phyloP scores from a whole-genome alignment of 1,140 invertebrate genomes.

The Acromyrmex echinatior region DNA sequence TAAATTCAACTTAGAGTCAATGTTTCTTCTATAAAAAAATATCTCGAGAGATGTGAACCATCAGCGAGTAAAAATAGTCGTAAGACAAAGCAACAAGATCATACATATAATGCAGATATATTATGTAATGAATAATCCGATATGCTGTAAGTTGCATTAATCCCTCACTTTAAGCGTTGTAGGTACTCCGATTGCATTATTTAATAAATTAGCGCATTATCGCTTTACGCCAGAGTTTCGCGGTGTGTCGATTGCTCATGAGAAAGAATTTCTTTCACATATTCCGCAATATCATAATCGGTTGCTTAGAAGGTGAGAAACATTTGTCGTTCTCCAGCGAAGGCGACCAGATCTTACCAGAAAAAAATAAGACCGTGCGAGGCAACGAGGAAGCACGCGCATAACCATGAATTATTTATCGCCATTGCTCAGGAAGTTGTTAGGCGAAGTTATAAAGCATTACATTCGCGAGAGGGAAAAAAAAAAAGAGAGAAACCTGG shows the following conservation, averaged over 20 bases:
- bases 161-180: background rate
- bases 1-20: background rate
- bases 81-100: background rate
- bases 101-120: background rate
- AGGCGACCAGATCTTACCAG: background rate
- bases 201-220: slow-evolving; percentile 39
- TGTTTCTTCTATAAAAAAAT: background rate
- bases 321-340: slow-evolving; percentile 35
- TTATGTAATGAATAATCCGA: slow-evolving; percentile 25
- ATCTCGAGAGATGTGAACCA: background rate
- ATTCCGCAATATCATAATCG: background rate
- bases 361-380: slow-evolving; percentile 13
- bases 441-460: slow-evolving; percentile 47
- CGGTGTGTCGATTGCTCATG: background rate
- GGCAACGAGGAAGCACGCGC: slow-evolving; percentile 51
- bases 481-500: background rate
- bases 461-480: slow-evolving; percentile 16
- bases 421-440: slow-evolving; percentile 55
- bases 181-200: slow-evolving; percentile 6
- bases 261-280: slow-evolving; percentile 30
- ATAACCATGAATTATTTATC: slow-evolving; percentile 55
- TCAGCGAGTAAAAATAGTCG: background rate
- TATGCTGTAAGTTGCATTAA: background rate
- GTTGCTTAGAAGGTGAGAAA: background rate
- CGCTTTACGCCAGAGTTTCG: background rate